A percentile compares a stretch with the other conserved stretches of the same genome.
Conservation (phyloP, 1,140 invertebrate genomes). For the Drosophila pandora region DNA sequence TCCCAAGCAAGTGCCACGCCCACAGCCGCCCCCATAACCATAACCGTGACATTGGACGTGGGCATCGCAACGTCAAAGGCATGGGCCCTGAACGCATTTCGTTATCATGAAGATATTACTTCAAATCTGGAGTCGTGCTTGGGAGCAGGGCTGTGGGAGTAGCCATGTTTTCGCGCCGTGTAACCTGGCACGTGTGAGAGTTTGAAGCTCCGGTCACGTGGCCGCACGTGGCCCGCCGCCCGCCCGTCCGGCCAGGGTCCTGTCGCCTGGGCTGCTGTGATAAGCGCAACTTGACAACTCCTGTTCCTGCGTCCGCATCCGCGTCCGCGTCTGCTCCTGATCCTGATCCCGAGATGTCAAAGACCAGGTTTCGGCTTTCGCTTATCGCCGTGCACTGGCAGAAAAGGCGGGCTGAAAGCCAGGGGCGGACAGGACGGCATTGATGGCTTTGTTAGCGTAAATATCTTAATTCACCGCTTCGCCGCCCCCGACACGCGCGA, state of each 20-base stretch:
- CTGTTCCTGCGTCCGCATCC: slow-evolving; percentile 14
- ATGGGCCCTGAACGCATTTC: not conserved
- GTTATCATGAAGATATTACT: not conserved
- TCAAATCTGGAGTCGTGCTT: too few species aligned
- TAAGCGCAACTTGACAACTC: slow-evolving; percentile 72
- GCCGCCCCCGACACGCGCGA: slow-evolving; percentile 74
- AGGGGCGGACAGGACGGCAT: slow-evolving; percentile 16
- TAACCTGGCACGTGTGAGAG: slow-evolving; percentile 60
- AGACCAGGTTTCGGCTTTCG: slow-evolving; percentile 52
- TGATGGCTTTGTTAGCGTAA: slow-evolving; percentile 75
- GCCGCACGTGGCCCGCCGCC: slow-evolving; percentile 55
- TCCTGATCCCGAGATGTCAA: slow-evolving; percentile 60
- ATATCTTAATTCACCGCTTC: slow-evolving; percentile 80
- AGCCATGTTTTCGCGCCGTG: slow-evolving; percentile 12
- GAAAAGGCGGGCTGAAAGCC: not conserved
- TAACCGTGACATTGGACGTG: slow-evolving; percentile 42
- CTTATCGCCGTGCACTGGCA: slow-evolving; percentile 53
- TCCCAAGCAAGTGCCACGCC: slow-evolving; percentile 62
- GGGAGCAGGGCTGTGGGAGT: too few species aligned
- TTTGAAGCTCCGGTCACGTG: slow-evolving; percentile 62
- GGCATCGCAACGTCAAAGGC: not conserved
- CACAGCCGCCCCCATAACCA: slow-evolving; percentile 17
- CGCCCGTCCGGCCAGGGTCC: slow-evolving; percentile 1
- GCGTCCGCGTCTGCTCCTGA: slow-evolving; percentile 28
- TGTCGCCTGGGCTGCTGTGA: slow-evolving; percentile 58